phyloP scores from a whole-genome alignment of 2,797 vertebrate genomes.

The Crenuchus spilurus region DNA sequence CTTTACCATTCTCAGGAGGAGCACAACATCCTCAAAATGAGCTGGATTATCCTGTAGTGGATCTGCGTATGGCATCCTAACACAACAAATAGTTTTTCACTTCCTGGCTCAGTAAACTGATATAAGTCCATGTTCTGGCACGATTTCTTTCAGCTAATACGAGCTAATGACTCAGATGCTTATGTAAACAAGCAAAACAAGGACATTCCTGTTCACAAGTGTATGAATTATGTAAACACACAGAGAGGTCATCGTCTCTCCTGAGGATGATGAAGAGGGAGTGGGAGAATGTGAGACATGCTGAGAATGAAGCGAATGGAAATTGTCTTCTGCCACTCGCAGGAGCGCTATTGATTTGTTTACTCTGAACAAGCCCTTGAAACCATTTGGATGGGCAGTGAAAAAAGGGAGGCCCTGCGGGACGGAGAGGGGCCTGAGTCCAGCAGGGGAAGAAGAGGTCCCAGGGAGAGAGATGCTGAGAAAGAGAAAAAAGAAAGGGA shows the following conservation, averaged over 20 bases:
- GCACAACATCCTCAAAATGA: too few relatives aligned
- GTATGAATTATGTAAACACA: conserved; percentile 77
- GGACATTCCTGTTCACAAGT: conserved; percentile 63
- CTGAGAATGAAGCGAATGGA: conserved; percentile 61
- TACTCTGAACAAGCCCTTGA: conserved; percentile 78
- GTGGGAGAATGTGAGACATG: background rate
- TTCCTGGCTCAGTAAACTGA: too few relatives aligned
- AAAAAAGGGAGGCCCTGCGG: conserved; percentile 60
- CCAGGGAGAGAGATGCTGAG: too few relatives aligned
- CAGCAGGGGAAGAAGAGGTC: background rate
- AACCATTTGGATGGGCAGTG: conserved; percentile 74
- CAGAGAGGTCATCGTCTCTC: conserved; percentile 62
- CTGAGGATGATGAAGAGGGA: background rate
- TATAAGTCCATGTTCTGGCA: background rate
- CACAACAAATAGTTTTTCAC: too few relatives aligned
- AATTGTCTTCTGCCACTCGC: conserved; percentile 72
- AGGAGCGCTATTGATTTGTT: conserved; percentile 76
- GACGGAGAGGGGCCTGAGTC: background rate
- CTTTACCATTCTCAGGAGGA: too few relatives aligned
- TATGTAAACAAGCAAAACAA: conserved; percentile 33
- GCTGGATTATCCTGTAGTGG: too few relatives aligned
- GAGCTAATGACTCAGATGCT: conserved; percentile 30
- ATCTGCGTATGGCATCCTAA: too few relatives aligned
- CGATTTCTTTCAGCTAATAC: conserved; percentile 2
- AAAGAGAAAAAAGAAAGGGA: too few relatives aligned